phyloP scores from a whole-genome alignment of 2,888 invertebrate species.

The Acleris sparsana region DNA sequence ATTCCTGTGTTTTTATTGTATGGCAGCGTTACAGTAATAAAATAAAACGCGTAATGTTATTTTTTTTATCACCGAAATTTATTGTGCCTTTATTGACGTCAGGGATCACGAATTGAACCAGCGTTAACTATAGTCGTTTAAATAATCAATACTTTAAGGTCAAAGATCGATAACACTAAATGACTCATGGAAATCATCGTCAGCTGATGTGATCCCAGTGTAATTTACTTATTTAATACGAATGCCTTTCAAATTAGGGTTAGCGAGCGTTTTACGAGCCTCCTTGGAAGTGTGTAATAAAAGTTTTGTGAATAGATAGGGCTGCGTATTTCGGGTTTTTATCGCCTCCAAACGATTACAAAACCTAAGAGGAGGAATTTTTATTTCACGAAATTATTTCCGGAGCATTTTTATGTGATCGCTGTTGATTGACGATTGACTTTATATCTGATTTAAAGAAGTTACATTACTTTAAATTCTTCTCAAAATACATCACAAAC shows the following conservation, averaged over 20 bases:
- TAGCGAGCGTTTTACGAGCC: conserved; percentile 27
- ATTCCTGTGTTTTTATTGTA: too few species aligned
- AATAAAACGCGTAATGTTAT: too few species aligned
- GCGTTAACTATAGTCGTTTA: background rate
- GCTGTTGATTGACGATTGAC: conserved; percentile 24
- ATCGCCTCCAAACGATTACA: conserved; percentile 34
- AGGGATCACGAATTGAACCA: too few species aligned
- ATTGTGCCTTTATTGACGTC: too few species aligned
- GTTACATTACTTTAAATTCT: too few species aligned
- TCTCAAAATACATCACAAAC: too few species aligned
- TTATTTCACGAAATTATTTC: conserved; percentile 31
- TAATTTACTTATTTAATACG: conserved; percentile 17
- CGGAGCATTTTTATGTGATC: conserved; percentile 14
- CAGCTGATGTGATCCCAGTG: conserved; percentile 26
- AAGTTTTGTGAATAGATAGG: conserved; percentile 34
- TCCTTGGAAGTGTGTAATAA: conserved; percentile 36
- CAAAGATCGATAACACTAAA: conserved; percentile 8
- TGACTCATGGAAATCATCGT: conserved; percentile 12
- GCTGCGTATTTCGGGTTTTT: conserved; percentile 32
- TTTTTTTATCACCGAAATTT: too few species aligned
- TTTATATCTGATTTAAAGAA: conserved; percentile 16
- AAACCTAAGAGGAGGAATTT: conserved; percentile 33
- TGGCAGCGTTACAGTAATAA: too few species aligned
- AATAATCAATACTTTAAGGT: background rate
- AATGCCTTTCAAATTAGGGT: conserved; percentile 36